Evolutionary conservation across 2,888 invertebrate species (phyloP), one percentile per base, ranked within the genome.

Genomic region (Cordilura impudica): DNA sequence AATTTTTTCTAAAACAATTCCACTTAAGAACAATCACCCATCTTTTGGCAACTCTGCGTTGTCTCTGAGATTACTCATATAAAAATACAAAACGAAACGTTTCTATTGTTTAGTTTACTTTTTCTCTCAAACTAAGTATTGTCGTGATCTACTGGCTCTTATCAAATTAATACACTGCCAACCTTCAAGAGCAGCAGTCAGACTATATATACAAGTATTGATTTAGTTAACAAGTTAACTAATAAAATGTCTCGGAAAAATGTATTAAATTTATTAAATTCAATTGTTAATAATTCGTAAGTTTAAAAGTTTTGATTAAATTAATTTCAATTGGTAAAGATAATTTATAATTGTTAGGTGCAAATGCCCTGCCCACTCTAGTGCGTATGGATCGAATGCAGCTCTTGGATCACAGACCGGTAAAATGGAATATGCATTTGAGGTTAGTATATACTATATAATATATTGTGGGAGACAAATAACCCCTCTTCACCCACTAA

Each of bases 311-410:
- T 23, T 49, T 16, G 29, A 4, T 1, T 1, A 31, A 56, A 31
- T 18, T 66, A 2, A 18, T 18, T 29, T 31, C n/a, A n/a, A n/a
- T n/a, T n/a, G n/a, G 1, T 18, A 1, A 21, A 60, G 7, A 0
- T 29, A 7, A 3, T 29, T 29, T 10, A 49, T n/a, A 39, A 60
- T 12, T 54, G 23, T 0, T 31, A 95, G 95, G 58, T 95, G 95
- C 85, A 93, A 92, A 86, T 95, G 95, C 86, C 95, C 95, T 58
- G 93, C 95, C 8, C 95, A 95, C 87, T 93, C 94, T 1, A 91
- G 92, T 39, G 84, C 84, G 8, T 88, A 87, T 85, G 88, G 88
- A 83, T 91, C 92, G 69, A 69, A 67, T 39, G 82, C 86, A 2
- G 69, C 79, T 7, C 72, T 81, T 18, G 90, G 86, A 5, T 79